Evolutionary conservation across 2,113 vertebrate genomes (phyloP).

Genomic region (Paradoxurus hermaphroditus): DNA sequence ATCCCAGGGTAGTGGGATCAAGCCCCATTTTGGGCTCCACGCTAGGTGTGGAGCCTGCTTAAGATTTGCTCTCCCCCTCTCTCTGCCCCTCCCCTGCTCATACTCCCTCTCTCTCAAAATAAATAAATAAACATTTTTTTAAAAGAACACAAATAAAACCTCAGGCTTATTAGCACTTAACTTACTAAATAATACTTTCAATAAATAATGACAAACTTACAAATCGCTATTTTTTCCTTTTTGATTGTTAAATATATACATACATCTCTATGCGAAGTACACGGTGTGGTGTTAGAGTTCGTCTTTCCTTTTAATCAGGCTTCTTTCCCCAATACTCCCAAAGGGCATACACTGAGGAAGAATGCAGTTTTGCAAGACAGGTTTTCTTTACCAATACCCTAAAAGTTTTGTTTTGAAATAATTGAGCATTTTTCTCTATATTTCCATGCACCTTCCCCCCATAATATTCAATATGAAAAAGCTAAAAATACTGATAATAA

Average conservation of each 20-base stretch:
- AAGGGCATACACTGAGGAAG: background rate
- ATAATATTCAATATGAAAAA: background rate
- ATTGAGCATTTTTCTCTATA: background rate
- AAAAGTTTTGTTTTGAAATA: background rate
- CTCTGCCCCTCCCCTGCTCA: too few species aligned
- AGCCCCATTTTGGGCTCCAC: too few species aligned
- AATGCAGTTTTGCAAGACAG: background rate
- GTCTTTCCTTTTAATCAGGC: background rate
- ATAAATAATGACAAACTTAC: background rate
- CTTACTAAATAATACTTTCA: background rate
- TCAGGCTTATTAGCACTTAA: background rate
- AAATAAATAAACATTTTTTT: background rate
- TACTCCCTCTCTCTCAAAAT: too few species aligned
- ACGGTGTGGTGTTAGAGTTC: background rate
- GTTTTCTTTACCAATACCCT: background rate
- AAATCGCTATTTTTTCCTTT: background rate
- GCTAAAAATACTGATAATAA: background rate
- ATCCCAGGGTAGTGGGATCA: background rate
- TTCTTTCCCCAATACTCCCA: background rate
- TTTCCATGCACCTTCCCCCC: background rate
- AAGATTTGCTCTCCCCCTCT: too few species aligned
- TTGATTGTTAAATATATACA: background rate
- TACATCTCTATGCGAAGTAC: background rate
- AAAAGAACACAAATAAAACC: conserved; percentile 20
- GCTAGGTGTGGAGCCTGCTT: too few species aligned